Evolutionary conservation across 1,140 invertebrate genomes (phyloP), one percentile per base, ranked within the genome.

Genomic region (Sipha flava): DNA sequence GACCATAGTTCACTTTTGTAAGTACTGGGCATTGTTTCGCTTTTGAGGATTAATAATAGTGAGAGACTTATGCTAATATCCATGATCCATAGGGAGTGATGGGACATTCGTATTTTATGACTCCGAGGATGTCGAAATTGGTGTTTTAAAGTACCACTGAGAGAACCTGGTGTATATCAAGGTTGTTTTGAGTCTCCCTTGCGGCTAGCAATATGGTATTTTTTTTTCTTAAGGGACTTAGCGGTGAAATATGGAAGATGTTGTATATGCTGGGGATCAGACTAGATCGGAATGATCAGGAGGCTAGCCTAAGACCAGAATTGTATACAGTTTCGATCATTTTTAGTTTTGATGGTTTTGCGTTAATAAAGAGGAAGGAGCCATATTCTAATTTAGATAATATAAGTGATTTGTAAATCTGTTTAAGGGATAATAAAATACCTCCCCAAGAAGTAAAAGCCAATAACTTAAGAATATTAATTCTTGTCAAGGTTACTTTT

Each of bases 331-430:
- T n/a, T 1, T 79, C 34, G 2, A 79, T 29, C 12, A 31, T 52
- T 62, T 62, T 79, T 0, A 79, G 52, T 2, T 0, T 4, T 3
- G 5, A 14, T 52, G 3, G 4, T 6, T 26, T 47, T 3, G 73
- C 73, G 23, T 37, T 45, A n/a, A 5, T 54, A 45, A 12, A 77
- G 9, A 52, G 9, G 21, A 77, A 14, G 26, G n/a, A 31, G 29
- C 73, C 73, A n/a, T 77, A 77, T 3, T 77, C 73, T 3, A 77
- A 7, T 34, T 26, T 77, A 29, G 73, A 77, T 49, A 6, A 16
- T 9, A 77, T 16, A 18, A 77, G 45, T 7, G 73, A 23, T 29
- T 31, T 49, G 29, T 77, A 77, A 12, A 77, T 5, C 14, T 26
- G 37, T 7, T 21, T 4, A 1, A 79, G 57, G 14, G 77, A 14